Base-by-base conservation (phyloP, 1,140 invertebrate species). In the Zaprionus taronus region DNA sequence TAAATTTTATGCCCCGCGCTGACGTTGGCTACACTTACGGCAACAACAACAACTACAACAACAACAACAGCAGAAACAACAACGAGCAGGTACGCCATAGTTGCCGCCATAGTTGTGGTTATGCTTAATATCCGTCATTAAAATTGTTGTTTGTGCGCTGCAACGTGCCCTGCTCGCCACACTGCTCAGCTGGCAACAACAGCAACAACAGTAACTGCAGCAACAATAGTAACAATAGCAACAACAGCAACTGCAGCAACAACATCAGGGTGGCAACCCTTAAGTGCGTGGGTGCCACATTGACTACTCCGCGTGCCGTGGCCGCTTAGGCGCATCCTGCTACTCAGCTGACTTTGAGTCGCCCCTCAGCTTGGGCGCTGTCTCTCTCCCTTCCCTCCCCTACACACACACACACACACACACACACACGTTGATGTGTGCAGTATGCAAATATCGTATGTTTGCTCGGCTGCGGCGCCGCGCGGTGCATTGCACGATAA, bases 81-180 rank as follows among this genome's bases (percentile, higher is more conserved):
- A 24, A 60, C 20, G 11, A 22, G 41, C 47, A 20, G 47, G n/a
- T 20, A 49, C n/a, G 70, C 34, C 28, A 14, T 44, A 65, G 61
- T 76, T 26, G 26, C 31, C 34, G 70, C 75, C 70, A 77, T 77
- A 73, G 75, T 73, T 90, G 84, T 84, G 84, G 81, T 81, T 90
- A 89, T 89, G 84, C 81, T 90, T 89, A 89, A 89, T 89, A 89
- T 89, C 85, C 81, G 84, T 89, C 85, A 89, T 89, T 90, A 89
- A 89, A 89, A 84, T 72, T 70, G 81, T 81, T 89, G 81, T 79
- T 90, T 77, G 68, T 72, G 68, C 41, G 41, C 61, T 57, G 68
- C 73, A 75, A 67, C 66, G 56, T 67, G 47, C 41, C 41, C 41
- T 20, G 28, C 62, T n/a, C 61, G 4, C 11, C 41, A 20, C 34